Conservation (phyloP, 2,113 vertebrate genomes). For the Gymnogyps californianus region DNA sequence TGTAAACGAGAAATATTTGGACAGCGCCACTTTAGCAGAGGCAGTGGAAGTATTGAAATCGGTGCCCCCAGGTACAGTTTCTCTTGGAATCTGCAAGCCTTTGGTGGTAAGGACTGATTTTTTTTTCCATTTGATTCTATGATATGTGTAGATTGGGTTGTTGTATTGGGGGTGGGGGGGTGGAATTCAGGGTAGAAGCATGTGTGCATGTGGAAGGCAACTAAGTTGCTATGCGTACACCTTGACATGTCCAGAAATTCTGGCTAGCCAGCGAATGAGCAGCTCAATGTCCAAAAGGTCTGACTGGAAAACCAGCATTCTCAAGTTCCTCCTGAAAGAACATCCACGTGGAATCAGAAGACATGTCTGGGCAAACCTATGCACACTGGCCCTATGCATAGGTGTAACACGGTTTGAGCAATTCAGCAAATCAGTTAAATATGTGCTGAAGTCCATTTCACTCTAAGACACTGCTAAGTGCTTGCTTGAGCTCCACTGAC, state of each 20-base stretch:
- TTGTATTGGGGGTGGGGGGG: neutral
- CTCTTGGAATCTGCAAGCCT: constrained; percentile 90
- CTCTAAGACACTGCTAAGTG: neutral
- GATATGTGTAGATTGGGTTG: neutral
- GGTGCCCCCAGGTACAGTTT: constrained; percentile 79
- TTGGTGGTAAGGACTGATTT: constrained; percentile 78
- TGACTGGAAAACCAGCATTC: neutral
- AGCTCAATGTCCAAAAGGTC: neutral
- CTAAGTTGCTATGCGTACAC: neutral
- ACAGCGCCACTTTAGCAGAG: constrained; percentile 75
- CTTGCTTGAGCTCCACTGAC: neutral
- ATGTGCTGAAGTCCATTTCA: neutral
- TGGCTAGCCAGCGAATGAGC: neutral
- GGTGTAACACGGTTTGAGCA: neutral
- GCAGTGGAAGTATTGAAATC: constrained; percentile 91
- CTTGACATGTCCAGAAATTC: neutral
- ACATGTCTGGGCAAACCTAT: neutral
- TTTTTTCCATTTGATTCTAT: neutral
- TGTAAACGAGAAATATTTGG: constrained; percentile 83
- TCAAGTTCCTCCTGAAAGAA: neutral
- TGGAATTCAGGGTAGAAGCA: neutral
- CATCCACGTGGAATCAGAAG: neutral
- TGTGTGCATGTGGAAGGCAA: neutral
- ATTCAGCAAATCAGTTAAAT: neutral
- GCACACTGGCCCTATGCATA: accelerated